Evolutionary conservation across 2,797 vertebrate genomes (phyloP).

Genomic region (Distichodus sexfasciatus): DNA sequence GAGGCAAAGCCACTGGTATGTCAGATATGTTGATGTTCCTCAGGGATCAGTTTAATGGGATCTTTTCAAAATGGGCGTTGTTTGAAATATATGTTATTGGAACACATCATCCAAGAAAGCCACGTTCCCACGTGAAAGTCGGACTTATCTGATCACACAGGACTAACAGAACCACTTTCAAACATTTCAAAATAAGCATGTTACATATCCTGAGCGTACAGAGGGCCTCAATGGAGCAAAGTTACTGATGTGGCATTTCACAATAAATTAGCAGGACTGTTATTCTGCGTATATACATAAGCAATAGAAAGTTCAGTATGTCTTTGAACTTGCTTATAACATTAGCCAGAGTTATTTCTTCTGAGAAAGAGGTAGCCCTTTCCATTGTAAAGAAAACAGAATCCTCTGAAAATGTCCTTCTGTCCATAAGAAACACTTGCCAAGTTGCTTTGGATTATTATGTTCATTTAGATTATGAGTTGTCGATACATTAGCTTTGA

Average conservation of each 20-base stretch:
- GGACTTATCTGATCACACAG: constrained; percentile 57
- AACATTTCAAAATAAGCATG: constrained; percentile 55
- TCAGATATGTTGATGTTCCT: constrained; percentile 72
- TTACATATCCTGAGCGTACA: constrained; percentile 44
- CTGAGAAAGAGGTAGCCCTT: neutral
- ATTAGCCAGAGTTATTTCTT: neutral
- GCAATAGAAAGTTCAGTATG: neutral
- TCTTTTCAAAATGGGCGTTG: constrained; percentile 62
- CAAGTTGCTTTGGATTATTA: no score
- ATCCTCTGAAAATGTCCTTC: neutral
- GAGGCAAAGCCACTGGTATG: constrained; percentile 67
- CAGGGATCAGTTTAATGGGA: constrained; percentile 72
- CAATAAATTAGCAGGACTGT: neutral
- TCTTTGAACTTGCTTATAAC: neutral
- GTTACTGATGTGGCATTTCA: constrained; percentile 39
- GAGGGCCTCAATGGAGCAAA: neutral
- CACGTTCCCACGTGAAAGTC: constrained; percentile 77
- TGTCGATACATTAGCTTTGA: no score
- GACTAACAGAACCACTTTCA: constrained; percentile 51
- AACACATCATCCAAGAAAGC: constrained; percentile 63
- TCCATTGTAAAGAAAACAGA: neutral
- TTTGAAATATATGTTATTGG: constrained; percentile 64
- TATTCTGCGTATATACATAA: neutral
- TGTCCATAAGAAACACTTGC: no score
- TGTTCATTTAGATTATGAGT: no score